A percentile compares a stretch with the other conserved stretches of the same genome.
Conservation (phyloP, 2,888 invertebrate species). For the Rhabditophanes sp. region DNA sequence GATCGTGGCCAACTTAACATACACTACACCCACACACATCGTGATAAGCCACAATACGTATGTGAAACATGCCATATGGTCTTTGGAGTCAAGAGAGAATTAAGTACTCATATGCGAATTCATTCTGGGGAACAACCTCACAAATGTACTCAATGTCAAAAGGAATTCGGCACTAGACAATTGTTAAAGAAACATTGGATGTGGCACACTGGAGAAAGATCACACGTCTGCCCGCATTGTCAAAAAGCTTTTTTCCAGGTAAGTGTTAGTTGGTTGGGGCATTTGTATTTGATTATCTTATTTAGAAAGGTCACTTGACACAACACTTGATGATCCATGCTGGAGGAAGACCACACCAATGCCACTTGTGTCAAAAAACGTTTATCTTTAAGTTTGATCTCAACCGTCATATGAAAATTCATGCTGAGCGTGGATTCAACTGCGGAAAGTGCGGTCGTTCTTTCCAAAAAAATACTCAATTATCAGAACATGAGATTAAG, state of each 20-base stretch:
- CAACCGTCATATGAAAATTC: conserved; percentile 44
- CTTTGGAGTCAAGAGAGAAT: conserved; percentile 45
- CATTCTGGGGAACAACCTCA: conserved; percentile 45
- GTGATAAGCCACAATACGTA: conserved; percentile 41
- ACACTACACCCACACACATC: conserved; percentile 41
- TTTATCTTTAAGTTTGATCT: conserved; percentile 43
- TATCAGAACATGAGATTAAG: conserved; percentile 30
- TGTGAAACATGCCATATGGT: conserved; percentile 44
- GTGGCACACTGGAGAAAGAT: conserved; percentile 46
- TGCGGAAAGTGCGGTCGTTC: conserved; percentile 31
- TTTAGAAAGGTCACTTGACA: conserved; percentile 44
- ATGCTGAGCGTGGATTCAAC: conserved; percentile 35
- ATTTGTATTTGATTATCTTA: conserved; percentile 4
- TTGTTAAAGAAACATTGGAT: conserved; percentile 46
- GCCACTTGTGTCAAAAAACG: conserved; percentile 40
- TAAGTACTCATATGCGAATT: conserved; percentile 45
- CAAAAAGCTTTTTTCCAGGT: conserved; percentile 44
- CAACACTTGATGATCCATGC: conserved; percentile 44
- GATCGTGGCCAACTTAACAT: conserved; percentile 23
- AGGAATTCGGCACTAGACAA: conserved; percentile 47
- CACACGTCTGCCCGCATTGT: conserved; percentile 45
- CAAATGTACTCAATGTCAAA: conserved; percentile 45
- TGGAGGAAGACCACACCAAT: conserved; percentile 36
- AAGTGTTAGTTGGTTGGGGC: conserved; percentile 1
- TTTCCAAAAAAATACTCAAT: conserved; percentile 26